Evolutionary conservation across 2,888 invertebrate species (phyloP), one percentile per base, ranked within the genome.

Genomic region (Scaptomyza polygonia): DNA sequence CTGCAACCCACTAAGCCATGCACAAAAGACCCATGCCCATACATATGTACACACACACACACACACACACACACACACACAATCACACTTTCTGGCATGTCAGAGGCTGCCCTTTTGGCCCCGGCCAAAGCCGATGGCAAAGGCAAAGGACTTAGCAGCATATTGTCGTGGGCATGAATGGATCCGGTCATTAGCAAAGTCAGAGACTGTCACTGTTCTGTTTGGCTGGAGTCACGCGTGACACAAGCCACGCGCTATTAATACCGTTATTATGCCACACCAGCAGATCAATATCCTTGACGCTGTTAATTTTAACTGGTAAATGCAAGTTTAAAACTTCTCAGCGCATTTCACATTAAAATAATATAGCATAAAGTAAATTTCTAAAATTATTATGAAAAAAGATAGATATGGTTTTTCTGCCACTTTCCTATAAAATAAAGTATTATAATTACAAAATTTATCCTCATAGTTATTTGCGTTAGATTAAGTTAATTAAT

Each of bases 171-270:
- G 70, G 61, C 58, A 47, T 30, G 47, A 85, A 70, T 69, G 66
- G 83, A 76, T 18, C 67, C 69, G 81, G 83, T 86, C 86, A 83
- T 83, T 86, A 83, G 78, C 77, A 78, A 74, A 78, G 82, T 78
- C 11, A 25, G 12, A 7, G 73, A 66, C 74, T 80, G 75, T 69
- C 67, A 21, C 14, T 25, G 25, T 25, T 25, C 25, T 25, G 25
- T 18, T 32, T 8, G 14, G 3, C 11, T 25, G 2, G 11, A 5
- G 25, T 49, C 34, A 49, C 34, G 25, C 49, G 49, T 49, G 36
- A 36, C 49, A 49, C 49, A 36, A 36, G 16, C 3, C 39, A 39
- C n/a, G 32, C 21, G 4, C 7, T 48, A 6, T 11, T 48, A 32
- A 6, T 32, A 32, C 48, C n/a, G n/a, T 18, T 48, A 48, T 21